phyloP scores from a whole-genome alignment of 2,888 invertebrate species.

The Harpagoxenus sublaevis region DNA sequence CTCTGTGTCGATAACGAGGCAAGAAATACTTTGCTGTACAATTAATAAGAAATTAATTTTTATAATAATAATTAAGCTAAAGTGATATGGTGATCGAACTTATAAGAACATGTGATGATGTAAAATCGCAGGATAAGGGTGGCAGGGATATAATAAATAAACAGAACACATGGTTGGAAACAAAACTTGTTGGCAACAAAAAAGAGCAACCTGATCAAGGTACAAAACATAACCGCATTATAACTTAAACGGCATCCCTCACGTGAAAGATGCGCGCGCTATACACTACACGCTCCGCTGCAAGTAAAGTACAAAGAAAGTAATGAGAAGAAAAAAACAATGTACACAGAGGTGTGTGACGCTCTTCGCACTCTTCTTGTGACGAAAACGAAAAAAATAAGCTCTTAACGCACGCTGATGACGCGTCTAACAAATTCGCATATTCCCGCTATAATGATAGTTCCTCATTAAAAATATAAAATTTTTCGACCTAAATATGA shows the following conservation, averaged over 20 bases:
- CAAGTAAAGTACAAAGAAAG: slow-evolving; percentile 37
- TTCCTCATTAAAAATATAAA: slow-evolving; percentile 24
- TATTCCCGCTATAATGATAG: slow-evolving; percentile 25
- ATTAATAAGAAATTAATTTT: slow-evolving; percentile 4
- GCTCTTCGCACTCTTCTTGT: slow-evolving; percentile 52
- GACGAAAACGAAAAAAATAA: slow-evolving; percentile 74
- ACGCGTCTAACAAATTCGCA: slow-evolving; percentile 42
- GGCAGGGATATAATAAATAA: slow-evolving; percentile 72
- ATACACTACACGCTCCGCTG: slow-evolving; percentile 64
- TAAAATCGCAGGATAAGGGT: slow-evolving; percentile 9
- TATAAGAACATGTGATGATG: not conserved
- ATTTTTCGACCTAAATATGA: slow-evolving; percentile 11
- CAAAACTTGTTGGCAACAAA: slow-evolving; percentile 87
- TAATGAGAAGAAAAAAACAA: slow-evolving; percentile 52
- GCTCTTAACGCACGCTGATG: slow-evolving; percentile 62
- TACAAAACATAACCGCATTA: slow-evolving; percentile 78
- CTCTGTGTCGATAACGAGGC: not conserved
- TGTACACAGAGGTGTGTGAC: slow-evolving; percentile 56
- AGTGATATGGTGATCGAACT: not conserved
- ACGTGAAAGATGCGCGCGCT: slow-evolving; percentile 58
- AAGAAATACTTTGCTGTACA: not conserved
- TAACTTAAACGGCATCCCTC: slow-evolving; percentile 65
- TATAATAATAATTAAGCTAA: not conserved
- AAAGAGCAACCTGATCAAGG: slow-evolving; percentile 79
- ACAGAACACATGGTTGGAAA: slow-evolving; percentile 85